Base-by-base conservation (phyloP, 2,888 invertebrate genomes). In the Euproctis similis region DNA sequence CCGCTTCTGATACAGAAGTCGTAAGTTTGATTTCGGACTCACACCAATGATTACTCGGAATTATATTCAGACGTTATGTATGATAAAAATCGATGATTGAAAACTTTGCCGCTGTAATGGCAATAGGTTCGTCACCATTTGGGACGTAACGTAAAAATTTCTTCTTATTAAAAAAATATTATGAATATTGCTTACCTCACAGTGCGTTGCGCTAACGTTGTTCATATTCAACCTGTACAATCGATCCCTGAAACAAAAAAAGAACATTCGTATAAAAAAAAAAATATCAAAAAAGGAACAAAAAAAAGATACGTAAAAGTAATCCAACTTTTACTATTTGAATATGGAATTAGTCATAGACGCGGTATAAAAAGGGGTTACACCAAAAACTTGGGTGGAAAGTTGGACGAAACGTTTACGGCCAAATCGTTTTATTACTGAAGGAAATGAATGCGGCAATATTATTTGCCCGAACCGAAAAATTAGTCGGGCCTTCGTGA, bases 201-300 rank as follows among this genome's bases (percentile, higher is more conserved):
- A 94, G 69, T 90, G 90, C 43, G 93, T 92, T 62, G 92, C 89
- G 75, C 92, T 93, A 74, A 94, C 93, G 78, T 94, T 94, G 87
- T 92, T 92, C 76, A 94, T 87, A 75, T 93, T 93, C 61, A 94
- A 87, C 62, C 91, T 85, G 82, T 90, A 93, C 51, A 93, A 87
- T 59, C 92, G 91, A 75, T 93, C 93, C 93, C 93, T 93, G 90
- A 24, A 90, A n/a, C n/a, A n/a, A n/a, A n/a, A n/a, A n/a, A n/a
- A n/a, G n/a, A n/a, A n/a, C n/a, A n/a, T n/a, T n/a, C n/a, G n/a
- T n/a, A n/a, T n/a, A n/a, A n/a, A 92, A 72, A 69, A 59, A 6
- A 57, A 47, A 35, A 42, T 32, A 26, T 50, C 49, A 54, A 53
- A 53, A 59, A 53, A 49, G 43, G 34, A 40, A 46, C 42, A 38